phyloP scores from a whole-genome alignment of 1,140 invertebrate species.

The Meteorus sp. region DNA sequence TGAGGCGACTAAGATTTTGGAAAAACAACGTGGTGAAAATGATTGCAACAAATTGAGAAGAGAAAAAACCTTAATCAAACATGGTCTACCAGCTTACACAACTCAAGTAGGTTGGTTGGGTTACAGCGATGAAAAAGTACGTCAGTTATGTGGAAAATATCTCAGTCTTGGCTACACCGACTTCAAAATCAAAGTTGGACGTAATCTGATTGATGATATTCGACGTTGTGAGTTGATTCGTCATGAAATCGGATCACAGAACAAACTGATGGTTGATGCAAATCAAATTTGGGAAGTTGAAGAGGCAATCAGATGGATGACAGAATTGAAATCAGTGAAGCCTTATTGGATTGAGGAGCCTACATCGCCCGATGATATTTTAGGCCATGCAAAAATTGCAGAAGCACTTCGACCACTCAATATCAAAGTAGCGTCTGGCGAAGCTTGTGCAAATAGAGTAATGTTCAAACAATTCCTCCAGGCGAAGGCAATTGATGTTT shows the following conservation, averaged over 20 bases:
- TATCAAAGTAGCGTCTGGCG: slow-evolving; percentile 87
- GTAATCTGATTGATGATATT: slow-evolving; percentile 76
- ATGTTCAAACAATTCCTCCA: slow-evolving; percentile 92
- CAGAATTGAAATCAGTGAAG: slow-evolving; percentile 71
- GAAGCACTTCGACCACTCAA: slow-evolving; percentile 66
- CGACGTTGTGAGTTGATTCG: slow-evolving; percentile 72
- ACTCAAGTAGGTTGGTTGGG: slow-evolving; percentile 83
- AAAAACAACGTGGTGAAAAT: slow-evolving; percentile 62
- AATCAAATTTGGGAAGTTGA: slow-evolving; percentile 90
- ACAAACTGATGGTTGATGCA: slow-evolving; percentile 83
- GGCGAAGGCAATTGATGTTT: slow-evolving; percentile 77
- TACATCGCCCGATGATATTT: slow-evolving; percentile 86
- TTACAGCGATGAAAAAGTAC: slow-evolving; percentile 72
- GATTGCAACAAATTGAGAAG: too few relatives aligned
- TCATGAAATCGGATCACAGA: slow-evolving; percentile 75
- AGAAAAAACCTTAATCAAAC: slow-evolving; percentile 61
- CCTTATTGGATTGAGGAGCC: slow-evolving; percentile 92
- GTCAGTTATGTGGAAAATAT: slow-evolving; percentile 72
- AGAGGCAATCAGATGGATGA: slow-evolving; percentile 86
- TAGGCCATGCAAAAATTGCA: slow-evolving; percentile 79
- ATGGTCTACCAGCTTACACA: slow-evolving; percentile 79
- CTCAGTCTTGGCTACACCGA: slow-evolving; percentile 74
- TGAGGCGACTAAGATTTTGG: slow-evolving; percentile 77
- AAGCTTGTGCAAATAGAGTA: slow-evolving; percentile 88
- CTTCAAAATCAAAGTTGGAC: slow-evolving; percentile 92